These are phyloP conservation scores for Nannoperca obscura DNA, from an alignment of 2,797 vertebrate genomes.

Conservation along the genomic window DNA sequence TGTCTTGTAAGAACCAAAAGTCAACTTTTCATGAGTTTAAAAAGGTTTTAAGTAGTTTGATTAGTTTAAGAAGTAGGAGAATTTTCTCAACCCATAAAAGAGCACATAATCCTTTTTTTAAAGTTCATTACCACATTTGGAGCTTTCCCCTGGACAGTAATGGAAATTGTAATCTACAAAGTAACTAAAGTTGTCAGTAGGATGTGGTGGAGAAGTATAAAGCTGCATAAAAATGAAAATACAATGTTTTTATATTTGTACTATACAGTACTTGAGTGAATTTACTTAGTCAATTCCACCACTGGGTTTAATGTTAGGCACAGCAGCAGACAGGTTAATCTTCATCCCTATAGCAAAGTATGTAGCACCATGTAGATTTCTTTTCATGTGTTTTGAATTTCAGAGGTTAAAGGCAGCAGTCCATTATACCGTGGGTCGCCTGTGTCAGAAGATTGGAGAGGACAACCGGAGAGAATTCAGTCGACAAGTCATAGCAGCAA, in stretches of 20 bases:
- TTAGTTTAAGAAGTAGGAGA: not conserved
- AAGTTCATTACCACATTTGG: not conserved
- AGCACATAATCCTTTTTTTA: not conserved
- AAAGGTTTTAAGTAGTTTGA: not conserved
- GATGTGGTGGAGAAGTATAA: not conserved
- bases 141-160: not conserved
- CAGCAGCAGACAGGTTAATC: not conserved
- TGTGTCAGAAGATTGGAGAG: slow-evolving; percentile 84
- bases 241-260: not conserved
- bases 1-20: no score
- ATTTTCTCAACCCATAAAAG: not conserved
- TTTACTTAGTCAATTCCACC: not conserved
- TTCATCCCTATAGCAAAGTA: not conserved
- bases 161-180: not conserved
- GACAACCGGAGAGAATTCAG: slow-evolving; percentile 85
- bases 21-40: no score
- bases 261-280: not conserved
- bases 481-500: slow-evolving; percentile 88
- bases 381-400: slow-evolving; percentile 17
- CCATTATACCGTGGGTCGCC: slow-evolving; percentile 88
- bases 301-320: not conserved
- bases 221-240: no score
- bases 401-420: slow-evolving; percentile 93
- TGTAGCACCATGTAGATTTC: not conserved
- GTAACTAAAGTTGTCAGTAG: not conserved